Evolutionary conservation across 1,140 invertebrate species (phyloP), one percentile per base, ranked within the genome.

Genomic region (Bombus waltoni): DNA sequence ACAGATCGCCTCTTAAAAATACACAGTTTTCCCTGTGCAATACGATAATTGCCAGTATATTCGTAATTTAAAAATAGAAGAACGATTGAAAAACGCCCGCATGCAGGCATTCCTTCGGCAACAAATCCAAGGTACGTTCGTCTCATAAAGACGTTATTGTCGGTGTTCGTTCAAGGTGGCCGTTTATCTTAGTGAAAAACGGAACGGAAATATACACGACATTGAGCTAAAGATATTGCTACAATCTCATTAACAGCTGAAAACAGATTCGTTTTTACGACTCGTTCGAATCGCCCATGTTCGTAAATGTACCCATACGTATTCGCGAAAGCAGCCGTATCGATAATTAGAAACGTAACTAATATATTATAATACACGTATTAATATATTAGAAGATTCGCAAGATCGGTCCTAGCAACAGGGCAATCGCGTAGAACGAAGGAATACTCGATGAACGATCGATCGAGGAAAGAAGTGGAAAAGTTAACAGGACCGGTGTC

Each of bases 381-480:
- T 72, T 13, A 4, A n/a, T 2, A 38, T 28, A 1, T 28, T 32
- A 22, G 32, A 53, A 25, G 38, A 22, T 11, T 35, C 22, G 42
- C 10, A 9, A 1, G 18, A 0, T 3, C n/a, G 32, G 18, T 22
- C 3, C 0, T 10, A 28, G 28, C 22, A 9, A 57, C 2, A 3
- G 5, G 13, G 38, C 4, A 3, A 59, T 77, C 40, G 38, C 22
- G 15, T 18, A 38, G 22, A 10, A n/a, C 35, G 28, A 57, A 65
- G 57, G 32, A 0, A 4, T 3, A 22, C 25, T 44, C 0, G 9
- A 8, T 5, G 25, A 71, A 71, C 15, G 71, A 71, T 42, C 10
- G 25, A 53, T 53, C 65, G 22, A 4, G 13, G 25, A 15, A 10
- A 32, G 35, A 53, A 28, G 18, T 57, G 13, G 18, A n/a, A 32